Percentiles rank a stretch among this genome's conserved stretches.
Conservation (phyloP, 2,888 invertebrate genomes). For the Orgyia antiqua region DNA sequence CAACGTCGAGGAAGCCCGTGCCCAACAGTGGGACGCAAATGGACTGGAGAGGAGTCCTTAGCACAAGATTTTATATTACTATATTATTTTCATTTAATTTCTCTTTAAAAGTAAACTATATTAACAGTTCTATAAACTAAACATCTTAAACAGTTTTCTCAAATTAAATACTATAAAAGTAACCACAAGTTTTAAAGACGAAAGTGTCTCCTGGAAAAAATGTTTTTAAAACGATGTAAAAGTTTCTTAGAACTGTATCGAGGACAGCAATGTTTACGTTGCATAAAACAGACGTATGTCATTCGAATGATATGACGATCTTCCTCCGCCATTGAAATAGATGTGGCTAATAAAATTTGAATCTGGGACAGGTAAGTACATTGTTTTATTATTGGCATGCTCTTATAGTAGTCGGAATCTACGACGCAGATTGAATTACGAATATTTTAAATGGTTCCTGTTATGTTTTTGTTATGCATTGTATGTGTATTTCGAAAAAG, state of each 20-base stretch:
- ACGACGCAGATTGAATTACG: too few relatives aligned
- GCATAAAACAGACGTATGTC: constrained; percentile 56
- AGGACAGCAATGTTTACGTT: constrained; percentile 67
- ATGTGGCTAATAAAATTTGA: constrained; percentile 22
- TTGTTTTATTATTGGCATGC: constrained; percentile 13
- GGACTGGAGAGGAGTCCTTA: too few relatives aligned
- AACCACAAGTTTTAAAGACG: constrained; percentile 27
- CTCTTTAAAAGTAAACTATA: too few relatives aligned
- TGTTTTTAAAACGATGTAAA: constrained; percentile 57
- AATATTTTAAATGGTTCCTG: too few relatives aligned
- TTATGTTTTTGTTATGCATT: too few relatives aligned
- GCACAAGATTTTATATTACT: too few relatives aligned
- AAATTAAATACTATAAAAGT: constrained; percentile 39
- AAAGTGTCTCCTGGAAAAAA: constrained; percentile 64
- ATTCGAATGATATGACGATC: constrained; percentile 44
- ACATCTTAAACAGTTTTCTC: constrained; percentile 17
- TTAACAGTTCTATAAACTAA: constrained; percentile 1
- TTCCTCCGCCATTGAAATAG: constrained; percentile 44
- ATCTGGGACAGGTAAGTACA: constrained; percentile 23
- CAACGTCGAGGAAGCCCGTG: too few relatives aligned
- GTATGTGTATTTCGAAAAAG: too few relatives aligned
- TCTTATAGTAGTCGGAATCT: too few relatives aligned
- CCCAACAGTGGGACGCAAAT: too few relatives aligned
- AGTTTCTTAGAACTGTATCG: constrained; percentile 66
- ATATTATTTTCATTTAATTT: too few relatives aligned